Evolutionary conservation across 1,140 invertebrate genomes (phyloP).

Genomic region (Drosophila lacteicornis): DNA sequence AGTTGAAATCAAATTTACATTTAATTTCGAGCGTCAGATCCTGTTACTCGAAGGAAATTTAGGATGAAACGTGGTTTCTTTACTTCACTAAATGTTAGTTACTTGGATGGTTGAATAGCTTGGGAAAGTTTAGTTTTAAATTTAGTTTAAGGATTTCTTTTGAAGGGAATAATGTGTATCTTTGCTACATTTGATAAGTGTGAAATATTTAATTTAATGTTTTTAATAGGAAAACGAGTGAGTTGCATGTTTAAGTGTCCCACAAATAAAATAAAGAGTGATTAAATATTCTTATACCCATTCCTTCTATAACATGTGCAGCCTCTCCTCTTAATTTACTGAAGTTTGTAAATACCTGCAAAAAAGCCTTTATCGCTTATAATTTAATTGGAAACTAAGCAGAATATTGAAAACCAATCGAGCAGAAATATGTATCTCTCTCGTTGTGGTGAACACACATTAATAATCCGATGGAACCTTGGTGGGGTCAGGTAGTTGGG

Average conservation of each 20-base stretch:
- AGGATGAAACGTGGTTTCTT: background rate
- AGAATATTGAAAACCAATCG: conserved; percentile 17
- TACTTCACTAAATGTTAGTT: background rate
- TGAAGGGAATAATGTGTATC: too few species aligned
- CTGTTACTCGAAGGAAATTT: background rate
- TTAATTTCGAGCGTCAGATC: conserved; percentile 20
- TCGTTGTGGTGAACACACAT: conserved; percentile 10
- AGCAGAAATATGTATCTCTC: conserved; percentile 7
- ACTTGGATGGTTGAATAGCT: background rate
- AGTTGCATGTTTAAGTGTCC: background rate
- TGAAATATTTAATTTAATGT: too few species aligned
- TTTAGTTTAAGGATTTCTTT: fast-evolving
- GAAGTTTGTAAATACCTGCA: too few species aligned
- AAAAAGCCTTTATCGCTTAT: background rate
- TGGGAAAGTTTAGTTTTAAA: background rate
- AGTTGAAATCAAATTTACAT: conserved; percentile 40
- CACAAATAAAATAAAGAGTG: too few species aligned
- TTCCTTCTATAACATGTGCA: too few species aligned
- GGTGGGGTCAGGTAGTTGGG: background rate
- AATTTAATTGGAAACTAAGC: conserved; percentile 20
- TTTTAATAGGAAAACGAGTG: background rate
- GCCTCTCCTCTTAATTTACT: background rate
- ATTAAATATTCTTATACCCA: too few species aligned
- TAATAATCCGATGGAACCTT: conserved; percentile 22
- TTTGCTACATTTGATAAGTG: too few species aligned